Conservation (phyloP, 2,113 vertebrate genomes). For the Nesogale talazaci region DNA sequence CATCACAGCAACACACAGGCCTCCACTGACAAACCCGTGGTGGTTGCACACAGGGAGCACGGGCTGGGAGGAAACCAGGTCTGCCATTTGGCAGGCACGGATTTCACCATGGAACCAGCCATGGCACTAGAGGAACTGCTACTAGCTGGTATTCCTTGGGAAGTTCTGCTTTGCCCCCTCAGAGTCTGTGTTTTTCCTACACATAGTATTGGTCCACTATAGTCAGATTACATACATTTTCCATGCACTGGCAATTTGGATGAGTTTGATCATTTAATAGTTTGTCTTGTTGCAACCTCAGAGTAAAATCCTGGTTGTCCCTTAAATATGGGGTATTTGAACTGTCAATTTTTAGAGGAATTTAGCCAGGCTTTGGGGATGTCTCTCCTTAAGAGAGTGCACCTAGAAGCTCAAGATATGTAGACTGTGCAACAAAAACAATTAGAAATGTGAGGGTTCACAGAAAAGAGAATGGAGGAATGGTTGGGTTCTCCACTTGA, state of each 20-base stretch:
- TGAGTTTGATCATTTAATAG: conserved; percentile 36
- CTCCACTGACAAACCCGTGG: not conserved
- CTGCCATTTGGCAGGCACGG: not conserved
- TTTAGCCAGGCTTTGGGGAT: not conserved
- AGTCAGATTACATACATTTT: conserved; percentile 17
- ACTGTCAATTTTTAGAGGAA: conserved; percentile 19
- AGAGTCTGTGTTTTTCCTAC: not conserved
- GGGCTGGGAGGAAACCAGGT: not conserved
- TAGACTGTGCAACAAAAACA: not conserved
- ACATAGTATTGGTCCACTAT: not conserved
- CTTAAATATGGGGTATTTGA: conserved; percentile 15
- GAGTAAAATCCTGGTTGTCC: not conserved
- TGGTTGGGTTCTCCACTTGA: not conserved
- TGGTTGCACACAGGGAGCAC: not conserved
- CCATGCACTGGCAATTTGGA: not conserved
- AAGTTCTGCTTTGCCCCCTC: not conserved
- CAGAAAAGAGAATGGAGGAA: not conserved
- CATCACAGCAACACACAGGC: not conserved
- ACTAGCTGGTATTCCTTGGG: not conserved
- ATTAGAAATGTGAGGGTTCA: not conserved
- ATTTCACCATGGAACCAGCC: not conserved
- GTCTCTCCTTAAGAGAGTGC: conserved; percentile 15
- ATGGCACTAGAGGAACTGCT: not conserved
- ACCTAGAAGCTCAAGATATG: conserved; percentile 43
- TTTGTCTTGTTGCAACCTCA: conserved; percentile 9